phyloP scores from a whole-genome alignment of 2,797 vertebrate genomes.

The Oreonectes daqikongensis region DNA sequence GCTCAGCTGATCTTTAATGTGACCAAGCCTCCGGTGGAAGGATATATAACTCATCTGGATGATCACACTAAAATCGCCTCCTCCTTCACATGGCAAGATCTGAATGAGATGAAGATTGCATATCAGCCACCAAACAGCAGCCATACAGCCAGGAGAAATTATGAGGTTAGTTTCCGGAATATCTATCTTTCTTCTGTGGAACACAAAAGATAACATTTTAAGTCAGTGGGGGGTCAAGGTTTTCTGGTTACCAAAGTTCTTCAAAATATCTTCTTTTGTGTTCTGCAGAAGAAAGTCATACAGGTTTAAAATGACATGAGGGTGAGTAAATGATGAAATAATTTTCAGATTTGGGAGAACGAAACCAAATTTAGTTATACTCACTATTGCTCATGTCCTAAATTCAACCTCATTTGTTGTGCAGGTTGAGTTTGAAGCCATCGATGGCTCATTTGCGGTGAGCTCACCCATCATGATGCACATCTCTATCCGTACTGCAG shows the following conservation, averaged over 20 bases:
- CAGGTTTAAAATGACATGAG: too few relatives aligned
- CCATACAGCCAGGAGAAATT: slow-evolving; percentile 73
- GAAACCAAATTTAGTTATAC: too few relatives aligned
- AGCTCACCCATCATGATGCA: slow-evolving; percentile 71
- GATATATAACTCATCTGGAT: slow-evolving; percentile 75
- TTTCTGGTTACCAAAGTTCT: too few relatives aligned
- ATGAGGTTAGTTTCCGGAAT: slow-evolving; percentile 69
- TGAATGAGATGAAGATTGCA: slow-evolving; percentile 77
- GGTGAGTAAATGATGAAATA: too few relatives aligned
- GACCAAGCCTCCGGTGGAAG: slow-evolving; percentile 60
- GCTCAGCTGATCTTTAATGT: slow-evolving; percentile 68
- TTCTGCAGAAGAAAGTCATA: too few relatives aligned
- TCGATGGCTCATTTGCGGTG: slow-evolving; percentile 73
- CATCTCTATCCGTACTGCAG: slow-evolving; percentile 76
- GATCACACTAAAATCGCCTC: slow-evolving; percentile 67
- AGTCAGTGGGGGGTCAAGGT: too few relatives aligned
- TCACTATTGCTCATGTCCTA: too few relatives aligned
- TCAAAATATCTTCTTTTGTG: too few relatives aligned
- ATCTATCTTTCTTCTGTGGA: not conserved
- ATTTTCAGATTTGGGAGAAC: too few relatives aligned
- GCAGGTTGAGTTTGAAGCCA: slow-evolving; percentile 81
- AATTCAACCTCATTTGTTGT: too few relatives aligned
- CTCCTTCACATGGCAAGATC: slow-evolving; percentile 77
- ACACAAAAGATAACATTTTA: too few relatives aligned
- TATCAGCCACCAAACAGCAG: slow-evolving; percentile 82